A percentile compares a stretch with the other conserved stretches of the same genome.
Conservation (phyloP, 35 echinoderm and acorn worm species). For the Heliocidaris erythrogramma region DNA sequence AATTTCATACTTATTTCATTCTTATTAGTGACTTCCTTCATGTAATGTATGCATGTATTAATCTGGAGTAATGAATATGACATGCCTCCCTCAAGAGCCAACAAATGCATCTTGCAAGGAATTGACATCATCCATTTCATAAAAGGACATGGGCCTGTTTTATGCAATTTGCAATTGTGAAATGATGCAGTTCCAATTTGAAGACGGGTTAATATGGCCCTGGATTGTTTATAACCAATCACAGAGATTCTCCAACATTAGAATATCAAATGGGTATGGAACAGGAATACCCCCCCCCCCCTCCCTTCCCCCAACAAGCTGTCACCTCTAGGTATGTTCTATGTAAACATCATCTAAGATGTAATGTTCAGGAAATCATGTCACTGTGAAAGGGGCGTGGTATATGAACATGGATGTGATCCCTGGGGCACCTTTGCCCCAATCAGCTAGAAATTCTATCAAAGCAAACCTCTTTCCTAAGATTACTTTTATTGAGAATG, state of each 20-base stretch:
- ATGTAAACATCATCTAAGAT: not conserved
- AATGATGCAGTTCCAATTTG: not conserved
- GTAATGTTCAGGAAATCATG: not conserved
- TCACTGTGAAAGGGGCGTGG: not conserved
- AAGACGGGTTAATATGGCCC: not conserved
- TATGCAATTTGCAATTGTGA: too few relatives aligned
- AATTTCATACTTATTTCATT: too few relatives aligned
- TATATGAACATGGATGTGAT: not conserved
- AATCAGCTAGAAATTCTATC: not conserved
- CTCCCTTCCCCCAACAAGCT: not conserved
- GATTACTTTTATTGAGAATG: not conserved
- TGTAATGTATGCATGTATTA: too few relatives aligned
- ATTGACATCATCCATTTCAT: too few relatives aligned
- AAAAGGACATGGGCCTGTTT: too few relatives aligned
- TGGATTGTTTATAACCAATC: not conserved
- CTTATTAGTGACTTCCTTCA: too few relatives aligned
- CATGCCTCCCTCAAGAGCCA: too few relatives aligned
- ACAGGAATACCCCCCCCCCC: not conserved
- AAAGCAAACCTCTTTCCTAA: not conserved
- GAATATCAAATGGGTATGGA: not conserved
- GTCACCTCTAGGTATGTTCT: not conserved
- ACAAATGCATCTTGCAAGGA: too few relatives aligned
- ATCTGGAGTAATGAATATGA: too few relatives aligned
- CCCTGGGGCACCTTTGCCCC: not conserved
- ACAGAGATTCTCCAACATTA: not conserved